Evolutionary conservation across 2,888 invertebrate genomes (phyloP), one percentile per base, ranked within the genome.

Genomic region (Philaethria dido): DNA sequence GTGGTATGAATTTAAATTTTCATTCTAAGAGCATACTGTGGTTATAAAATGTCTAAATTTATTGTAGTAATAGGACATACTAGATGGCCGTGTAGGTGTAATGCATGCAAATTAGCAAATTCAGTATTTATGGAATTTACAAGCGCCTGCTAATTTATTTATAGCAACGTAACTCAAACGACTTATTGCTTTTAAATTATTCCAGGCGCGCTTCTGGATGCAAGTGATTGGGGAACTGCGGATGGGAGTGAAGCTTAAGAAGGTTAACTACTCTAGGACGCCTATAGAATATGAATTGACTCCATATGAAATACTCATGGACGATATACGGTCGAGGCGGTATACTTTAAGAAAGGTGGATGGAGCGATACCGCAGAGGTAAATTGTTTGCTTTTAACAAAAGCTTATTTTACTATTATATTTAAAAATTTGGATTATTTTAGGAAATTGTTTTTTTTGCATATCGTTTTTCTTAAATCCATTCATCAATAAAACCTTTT

Each of bases 241-340:
- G 62, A 96, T 96, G 85, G 99, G 99, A 25, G 98, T 99, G 9
- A 96, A 98, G 84, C 93, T 99, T 84, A 98, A 98, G 93, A 98
- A 98, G 88, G 93, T 97, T 33, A 95, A 95, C 83, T 94, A 94
- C 84, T 95, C 95, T 70, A 93, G 95, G 79, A 94, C 96, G 13
- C 96, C 96, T 9, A 96, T 97, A 70, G 98, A 99, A 87, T 99
- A 96, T 87, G 98, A 98, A 87, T 90, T 99, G 77, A 99, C 99
- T 54, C 99, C 99, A 14, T 99, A 98, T 83, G 99, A 99, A 92
- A 98, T 98, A 81, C 94, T 99, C 66, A 98, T 99, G 97, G 98
- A 98, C 84, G 99, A 99, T 83, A 99, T 99, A 80, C 94, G 98
- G 77, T 95, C 97, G 70, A 95, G 97, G 84, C 94, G 98, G 82